Evolutionary conservation across 2,113 vertebrate genomes (phyloP).

Genomic region (Rhinolophus sinicus): DNA sequence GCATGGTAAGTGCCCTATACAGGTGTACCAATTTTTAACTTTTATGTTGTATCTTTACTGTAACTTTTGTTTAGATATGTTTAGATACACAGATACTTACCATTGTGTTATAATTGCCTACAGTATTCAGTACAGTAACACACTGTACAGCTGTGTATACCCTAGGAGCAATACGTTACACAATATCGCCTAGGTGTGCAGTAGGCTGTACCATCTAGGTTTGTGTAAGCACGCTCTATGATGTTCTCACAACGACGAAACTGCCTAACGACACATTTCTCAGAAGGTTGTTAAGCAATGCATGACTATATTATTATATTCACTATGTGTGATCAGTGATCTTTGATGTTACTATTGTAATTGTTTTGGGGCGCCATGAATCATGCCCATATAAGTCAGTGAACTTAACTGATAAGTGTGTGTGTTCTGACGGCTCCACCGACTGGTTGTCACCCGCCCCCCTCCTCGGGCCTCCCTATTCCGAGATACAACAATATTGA

Average conservation of each 20-base stretch:
- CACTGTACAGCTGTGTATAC: background rate
- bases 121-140: background rate
- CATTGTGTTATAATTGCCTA: background rate
- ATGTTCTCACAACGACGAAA: background rate
- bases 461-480: background rate
- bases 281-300: background rate
- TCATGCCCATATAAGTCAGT: background rate
- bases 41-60: background rate
- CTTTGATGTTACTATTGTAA: background rate
- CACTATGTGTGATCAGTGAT: background rate
- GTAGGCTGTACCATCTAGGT: background rate
- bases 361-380: background rate
- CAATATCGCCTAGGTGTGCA: background rate
- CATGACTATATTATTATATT: background rate
- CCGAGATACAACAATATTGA: background rate
- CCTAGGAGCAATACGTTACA: background rate
- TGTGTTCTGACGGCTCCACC: background rate
- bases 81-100: background rate
- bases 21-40: background rate
- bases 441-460: background rate
- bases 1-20: background rate
- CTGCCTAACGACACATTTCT: background rate
- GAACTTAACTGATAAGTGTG: background rate
- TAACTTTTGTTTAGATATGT: background rate
- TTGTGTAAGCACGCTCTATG: background rate